Evolutionary conservation across 2,888 invertebrate species (phyloP).

Genomic region (Mesopsocus fuscifrons): DNA sequence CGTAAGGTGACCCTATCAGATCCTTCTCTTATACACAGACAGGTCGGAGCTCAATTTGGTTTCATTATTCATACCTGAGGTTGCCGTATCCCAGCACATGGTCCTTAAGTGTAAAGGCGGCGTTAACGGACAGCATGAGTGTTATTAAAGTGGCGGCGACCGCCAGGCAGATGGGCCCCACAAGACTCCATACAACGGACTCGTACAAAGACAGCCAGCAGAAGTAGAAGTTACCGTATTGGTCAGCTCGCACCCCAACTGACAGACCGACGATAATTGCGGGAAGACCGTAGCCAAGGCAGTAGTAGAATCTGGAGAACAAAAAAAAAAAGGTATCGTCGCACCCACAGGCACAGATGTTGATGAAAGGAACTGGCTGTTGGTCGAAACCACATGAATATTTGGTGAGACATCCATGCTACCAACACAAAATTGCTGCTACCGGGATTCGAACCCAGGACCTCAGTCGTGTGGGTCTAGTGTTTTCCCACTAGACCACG

Average conservation of each 20-base stretch:
- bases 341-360: no score
- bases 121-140: constrained; percentile 68
- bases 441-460: no score
- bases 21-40: no score
- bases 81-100: constrained; percentile 67
- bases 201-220: constrained; percentile 93
- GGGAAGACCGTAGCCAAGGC: constrained; percentile 80
- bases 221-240: constrained; percentile 85
- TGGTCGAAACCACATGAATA: no score
- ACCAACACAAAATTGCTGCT: no score
- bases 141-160: constrained; percentile 60
- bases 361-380: no score
- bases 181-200: constrained; percentile 86
- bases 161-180: constrained; percentile 69
- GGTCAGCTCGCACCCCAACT: constrained; percentile 81
- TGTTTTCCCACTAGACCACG: no score
- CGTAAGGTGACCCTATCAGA: no score
- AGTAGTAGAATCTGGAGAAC: constrained; percentile 52
- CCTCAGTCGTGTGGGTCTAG: no score
- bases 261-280: constrained; percentile 80
- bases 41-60: no score
- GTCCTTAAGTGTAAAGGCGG: constrained; percentile 78
- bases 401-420: no score
- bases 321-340: neutral
- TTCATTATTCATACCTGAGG: constrained; percentile 37